Evolutionary conservation across 2,888 invertebrate genomes (phyloP).

Genomic region (Acronicta alni): DNA sequence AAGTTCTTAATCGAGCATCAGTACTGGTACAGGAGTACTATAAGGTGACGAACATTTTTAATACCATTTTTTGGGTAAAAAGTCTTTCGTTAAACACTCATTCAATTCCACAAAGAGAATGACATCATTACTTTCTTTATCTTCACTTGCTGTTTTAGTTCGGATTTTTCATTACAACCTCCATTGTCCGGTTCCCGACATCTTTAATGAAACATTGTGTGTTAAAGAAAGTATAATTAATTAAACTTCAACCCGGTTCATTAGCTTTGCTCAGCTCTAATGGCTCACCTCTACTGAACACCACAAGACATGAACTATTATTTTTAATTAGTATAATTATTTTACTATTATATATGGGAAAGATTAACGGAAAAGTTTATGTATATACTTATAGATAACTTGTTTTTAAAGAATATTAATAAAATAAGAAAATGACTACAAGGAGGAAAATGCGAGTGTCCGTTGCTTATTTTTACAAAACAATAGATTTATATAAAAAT

Average conservation of each 20-base stretch:
- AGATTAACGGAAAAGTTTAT: constrained; percentile 5
- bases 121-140: too few species aligned
- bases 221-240: constrained; percentile 33
- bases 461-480: too few species aligned
- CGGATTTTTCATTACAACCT: constrained; percentile 6
- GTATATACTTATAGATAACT: neutral
- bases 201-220: constrained; percentile 21
- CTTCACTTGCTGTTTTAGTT: neutral
- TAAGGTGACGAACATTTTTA: too few species aligned
- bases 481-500: too few species aligned
- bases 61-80: too few species aligned
- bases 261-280: constrained; percentile 35
- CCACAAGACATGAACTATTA: constrained; percentile 25
- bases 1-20: too few species aligned
- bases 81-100: too few species aligned
- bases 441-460: too few species aligned
- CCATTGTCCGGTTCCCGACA: constrained; percentile 4
- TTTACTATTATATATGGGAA: constrained; percentile 10
- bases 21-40: too few species aligned
- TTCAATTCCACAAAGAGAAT: too few species aligned
- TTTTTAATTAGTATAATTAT: constrained; percentile 21
- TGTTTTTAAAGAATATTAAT: too few species aligned
- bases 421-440: too few species aligned
- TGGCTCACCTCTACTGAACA: constrained; percentile 22
- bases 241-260: constrained; percentile 43